Evolutionary conservation across 2,113 vertebrate genomes (phyloP), one percentile per base, ranked within the genome.

Genomic region (Sinocyclocheilus anshuiensis): DNA sequence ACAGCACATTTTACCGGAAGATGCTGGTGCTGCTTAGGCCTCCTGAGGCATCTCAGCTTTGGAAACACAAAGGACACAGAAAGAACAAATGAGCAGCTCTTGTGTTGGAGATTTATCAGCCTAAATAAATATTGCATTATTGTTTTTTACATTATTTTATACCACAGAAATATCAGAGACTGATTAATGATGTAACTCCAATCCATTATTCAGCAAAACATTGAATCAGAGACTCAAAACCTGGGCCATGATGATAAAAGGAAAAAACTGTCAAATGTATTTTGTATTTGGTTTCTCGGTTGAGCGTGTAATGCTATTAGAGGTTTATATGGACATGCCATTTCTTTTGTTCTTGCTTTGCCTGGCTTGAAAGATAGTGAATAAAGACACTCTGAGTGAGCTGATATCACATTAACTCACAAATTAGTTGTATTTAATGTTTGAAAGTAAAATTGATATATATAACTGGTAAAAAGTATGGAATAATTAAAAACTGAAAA

Each of bases 11-110:
- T 71, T 45, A 53, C 10, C 9, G 12, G 12, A 74, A 83, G 69
- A 84, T 84, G 82, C 69, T 84, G 82, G 74, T 74, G 82, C 45
- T 74, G 81, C 45, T 33, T 22, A 57, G 81, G 48, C 81, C 81
- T 83, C 29, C 29, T 42, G 50, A 72, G 67, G 33, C 65, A 74
- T 74, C 50, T 59, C 33, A 36, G 45, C 48, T 55, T 84, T 42
- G 50, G 69, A 84, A 74, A 84, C 82, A 84, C 82, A 84, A 84
- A 83, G 81, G 69, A 74, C 24, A 69, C 39, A 33, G 63, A 83
- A 53, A 83, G 48, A 55, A 59, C 20, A 39, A 84, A 84, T 45
- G 48, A 84, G 16, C 50, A 24, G 50, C 63, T n/a, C 45, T 6
- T 26, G 33, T 83, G 20, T n/a, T 59, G 22, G 29, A 74, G 42